A percentile compares a stretch with the other conserved stretches of the same genome.
Conservation (phyloP, 1,140 invertebrate species). For the Drosophila paulistorum region DNA sequence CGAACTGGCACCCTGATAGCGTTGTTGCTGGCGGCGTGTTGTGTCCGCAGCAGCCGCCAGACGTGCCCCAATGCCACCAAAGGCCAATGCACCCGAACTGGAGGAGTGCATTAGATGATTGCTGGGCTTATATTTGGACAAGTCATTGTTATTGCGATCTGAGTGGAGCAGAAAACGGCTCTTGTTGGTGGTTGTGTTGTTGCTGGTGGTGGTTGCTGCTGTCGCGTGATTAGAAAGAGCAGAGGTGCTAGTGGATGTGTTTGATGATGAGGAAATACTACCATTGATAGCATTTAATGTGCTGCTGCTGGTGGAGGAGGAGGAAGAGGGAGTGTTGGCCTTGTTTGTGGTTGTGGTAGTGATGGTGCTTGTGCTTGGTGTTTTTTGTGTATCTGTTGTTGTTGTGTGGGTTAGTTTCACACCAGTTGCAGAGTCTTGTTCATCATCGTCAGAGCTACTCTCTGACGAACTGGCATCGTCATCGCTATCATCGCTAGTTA, state of each 20-base stretch:
- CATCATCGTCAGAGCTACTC: slow-evolving; percentile 74
- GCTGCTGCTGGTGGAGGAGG: neutral
- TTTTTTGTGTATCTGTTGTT: slow-evolving; percentile 20
- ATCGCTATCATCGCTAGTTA: slow-evolving; percentile 74
- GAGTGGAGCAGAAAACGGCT: slow-evolving; percentile 69
- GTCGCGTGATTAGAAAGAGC: slow-evolving; percentile 65
- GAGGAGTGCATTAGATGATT: slow-evolving; percentile 71
- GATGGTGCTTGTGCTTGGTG: slow-evolving; percentile 30
- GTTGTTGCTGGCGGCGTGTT: slow-evolving; percentile 58
- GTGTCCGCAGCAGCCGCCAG: slow-evolving; percentile 68
- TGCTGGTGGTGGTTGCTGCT: slow-evolving; percentile 32
- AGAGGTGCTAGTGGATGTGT: slow-evolving; percentile 51
- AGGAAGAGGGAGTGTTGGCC: slow-evolving; percentile 39
- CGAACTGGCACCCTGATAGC: slow-evolving; percentile 70
- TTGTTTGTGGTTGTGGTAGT: slow-evolving; percentile 47
- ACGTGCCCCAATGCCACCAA: slow-evolving; percentile 77
- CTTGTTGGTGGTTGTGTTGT: slow-evolving; percentile 45
- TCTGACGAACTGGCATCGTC: slow-evolving; percentile 55
- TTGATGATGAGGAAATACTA: slow-evolving; percentile 14
- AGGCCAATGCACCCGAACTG: slow-evolving; percentile 75
- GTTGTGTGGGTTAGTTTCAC: slow-evolving; percentile 67
- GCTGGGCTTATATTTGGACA: slow-evolving; percentile 73
- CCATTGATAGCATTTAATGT: slow-evolving; percentile 26
- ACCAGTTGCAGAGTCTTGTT: slow-evolving; percentile 42
- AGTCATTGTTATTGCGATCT: slow-evolving; percentile 77